These are phyloP conservation scores for Pygoscelis adeliae DNA, from an alignment of 2,113 vertebrate genomes.

Conservation along the genomic window DNA sequence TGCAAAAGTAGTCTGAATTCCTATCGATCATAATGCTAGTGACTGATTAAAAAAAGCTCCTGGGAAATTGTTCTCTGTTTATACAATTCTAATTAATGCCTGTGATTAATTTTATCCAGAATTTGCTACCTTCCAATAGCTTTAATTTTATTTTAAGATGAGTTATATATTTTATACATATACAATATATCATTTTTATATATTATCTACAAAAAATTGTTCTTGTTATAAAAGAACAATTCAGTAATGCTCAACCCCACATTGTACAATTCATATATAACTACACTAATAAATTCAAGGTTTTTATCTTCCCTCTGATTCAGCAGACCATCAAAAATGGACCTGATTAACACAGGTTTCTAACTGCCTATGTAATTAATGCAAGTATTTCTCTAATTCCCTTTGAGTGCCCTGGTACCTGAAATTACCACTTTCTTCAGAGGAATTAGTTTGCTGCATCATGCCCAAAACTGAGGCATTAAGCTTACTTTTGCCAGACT, in stretches of 20 bases:
- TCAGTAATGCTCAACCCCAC: neutral
- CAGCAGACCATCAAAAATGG: slow-evolving; percentile 1
- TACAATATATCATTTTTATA: neutral
- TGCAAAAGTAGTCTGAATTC: neutral
- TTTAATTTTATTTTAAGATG: neutral
- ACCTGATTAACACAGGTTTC: neutral
- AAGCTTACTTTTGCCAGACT: neutral
- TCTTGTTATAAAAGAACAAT: neutral
- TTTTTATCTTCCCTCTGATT: neutral
- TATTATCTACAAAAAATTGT: neutral
- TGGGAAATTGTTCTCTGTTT: neutral
- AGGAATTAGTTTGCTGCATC: neutral
- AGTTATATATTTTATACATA: neutral
- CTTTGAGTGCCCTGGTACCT: neutral
- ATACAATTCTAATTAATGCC: neutral
- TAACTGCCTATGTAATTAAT: neutral
- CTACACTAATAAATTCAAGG: neutral
- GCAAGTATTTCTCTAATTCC: neutral
- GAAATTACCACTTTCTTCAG: neutral
- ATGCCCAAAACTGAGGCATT: neutral
- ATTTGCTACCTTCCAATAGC: neutral
- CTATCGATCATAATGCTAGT: neutral
- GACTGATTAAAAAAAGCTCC: neutral
- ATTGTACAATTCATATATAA: neutral
- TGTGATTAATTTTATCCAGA: neutral